A percentile compares a stretch with the other conserved stretches of the same genome.
These are phyloP conservation scores for Drosophila ercepeae DNA, from an alignment of 1,140 invertebrate genomes.

Conservation along the genomic window DNA sequence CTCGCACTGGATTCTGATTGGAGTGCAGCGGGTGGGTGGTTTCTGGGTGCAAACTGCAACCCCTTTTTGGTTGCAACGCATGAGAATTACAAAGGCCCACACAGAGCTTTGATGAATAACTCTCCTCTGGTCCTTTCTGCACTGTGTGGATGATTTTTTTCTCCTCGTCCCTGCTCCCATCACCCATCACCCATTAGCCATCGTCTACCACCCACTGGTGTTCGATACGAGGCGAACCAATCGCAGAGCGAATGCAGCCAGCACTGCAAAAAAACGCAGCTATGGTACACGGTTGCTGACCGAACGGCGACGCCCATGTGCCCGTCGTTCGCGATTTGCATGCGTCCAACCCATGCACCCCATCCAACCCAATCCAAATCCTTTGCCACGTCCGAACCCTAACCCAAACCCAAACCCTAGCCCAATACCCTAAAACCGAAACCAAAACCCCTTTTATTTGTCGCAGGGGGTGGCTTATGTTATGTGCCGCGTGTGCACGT, in stretches of 20 bases:
- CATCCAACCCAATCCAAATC: constrained; percentile 10
- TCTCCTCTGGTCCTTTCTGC: neutral
- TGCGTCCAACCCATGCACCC: constrained; percentile 41
- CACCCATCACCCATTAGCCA: neutral
- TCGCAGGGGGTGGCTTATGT: constrained; percentile 35
- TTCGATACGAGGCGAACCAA: constrained; percentile 68
- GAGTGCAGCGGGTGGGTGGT: constrained; percentile 1
- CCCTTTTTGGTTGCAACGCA: constrained; percentile 36
- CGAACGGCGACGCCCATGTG: constrained; percentile 59
- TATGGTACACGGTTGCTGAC: constrained; percentile 60
- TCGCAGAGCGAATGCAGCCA: constrained; percentile 75
- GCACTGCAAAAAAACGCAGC: constrained; percentile 78
- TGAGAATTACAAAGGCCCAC: constrained; percentile 31
- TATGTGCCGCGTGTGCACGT: constrained; percentile 76
- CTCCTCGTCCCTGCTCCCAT: neutral
- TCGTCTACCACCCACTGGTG: neutral
- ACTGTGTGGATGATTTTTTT: neutral
- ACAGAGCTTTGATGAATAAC: constrained; percentile 37
- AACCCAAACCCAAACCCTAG: neutral
- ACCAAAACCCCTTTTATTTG: constrained; percentile 1
- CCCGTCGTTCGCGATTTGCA: constrained; percentile 65
- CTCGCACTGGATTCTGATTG: constrained; percentile 5
- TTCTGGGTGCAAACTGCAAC: constrained; percentile 28
- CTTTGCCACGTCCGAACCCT: too few relatives aligned
- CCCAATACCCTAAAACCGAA: neutral